Evolutionary conservation across 2,888 invertebrate genomes (phyloP), one percentile per base, ranked within the genome.

Genomic region (Nomada hirtipes): DNA sequence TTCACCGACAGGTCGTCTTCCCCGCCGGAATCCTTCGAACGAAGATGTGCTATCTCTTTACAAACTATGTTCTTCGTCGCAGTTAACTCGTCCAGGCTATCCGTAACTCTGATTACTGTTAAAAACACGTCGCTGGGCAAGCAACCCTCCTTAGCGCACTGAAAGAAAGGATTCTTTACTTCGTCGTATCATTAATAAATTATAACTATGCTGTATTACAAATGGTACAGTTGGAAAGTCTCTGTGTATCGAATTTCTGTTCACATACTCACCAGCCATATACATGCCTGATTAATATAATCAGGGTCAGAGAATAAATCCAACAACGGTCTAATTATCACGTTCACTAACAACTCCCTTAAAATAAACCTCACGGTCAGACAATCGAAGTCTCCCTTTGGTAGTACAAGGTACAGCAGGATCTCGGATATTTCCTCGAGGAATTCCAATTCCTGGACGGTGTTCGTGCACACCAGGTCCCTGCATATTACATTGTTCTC

Each of bases 201-300:
- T 4, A 23, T 42, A 18, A 15, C 36, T 36, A 7, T 7, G 7
- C 36, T 36, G 1, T 36, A 36, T 36, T 36, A 4, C 0, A 36
- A 36, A 36, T 36, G 36, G 7, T 36, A 36, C 0, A 36, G 4
- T 36, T 36, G 36, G 7, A 9, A 4, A 7, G 36, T 36, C 36
- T 36, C 36, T 3, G 13, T 47, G 13, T 47, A 47, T 15, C 47
- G 47, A 1, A 15, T 15, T 15, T 47, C 15, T 4, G 20, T 26
- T 26, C 13, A 20, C 10, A 47, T 79, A 95, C 96, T 96, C 93
- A 98, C 98, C 95, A 97, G 96, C 97, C 97, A 97, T 91, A 98
- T 96, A 91, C 98, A 97, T 83, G 96, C 96, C 94, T 98, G 97
- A 94, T 98, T 98, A 88, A 98, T 97, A 92, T 97, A 98, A 95